phyloP scores from a whole-genome alignment of 2,113 vertebrate species.

The Martes martes region DNA sequence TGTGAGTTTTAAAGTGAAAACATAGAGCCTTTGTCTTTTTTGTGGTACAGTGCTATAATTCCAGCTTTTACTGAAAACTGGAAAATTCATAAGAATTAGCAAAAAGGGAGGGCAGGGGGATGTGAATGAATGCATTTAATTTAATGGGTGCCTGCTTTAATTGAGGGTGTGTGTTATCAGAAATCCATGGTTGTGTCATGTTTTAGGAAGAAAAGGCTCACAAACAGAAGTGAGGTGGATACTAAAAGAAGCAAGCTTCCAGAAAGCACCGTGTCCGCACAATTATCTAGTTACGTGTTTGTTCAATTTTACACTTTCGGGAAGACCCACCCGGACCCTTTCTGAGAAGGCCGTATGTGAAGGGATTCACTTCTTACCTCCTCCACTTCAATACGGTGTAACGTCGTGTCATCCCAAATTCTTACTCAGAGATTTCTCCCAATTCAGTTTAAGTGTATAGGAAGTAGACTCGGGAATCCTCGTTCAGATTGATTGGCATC shows the following conservation, averaged over 20 bases:
- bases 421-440: background rate
- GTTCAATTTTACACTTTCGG: background rate
- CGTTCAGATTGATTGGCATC: background rate
- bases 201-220: background rate
- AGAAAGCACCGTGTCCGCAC: background rate
- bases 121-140: background rate
- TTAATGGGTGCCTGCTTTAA: background rate
- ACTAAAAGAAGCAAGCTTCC: background rate
- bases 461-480: background rate
- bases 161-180: background rate
- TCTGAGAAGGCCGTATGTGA: background rate
- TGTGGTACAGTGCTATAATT: background rate
- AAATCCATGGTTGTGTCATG: background rate
- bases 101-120: background rate
- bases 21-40: background rate
- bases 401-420: background rate
- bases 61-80: background rate
- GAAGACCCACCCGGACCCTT: background rate
- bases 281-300: background rate
- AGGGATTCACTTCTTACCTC: accelerated
- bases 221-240: background rate
- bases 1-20: background rate
- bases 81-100: background rate
- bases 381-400: background rate
- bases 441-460: background rate